Conservation (phyloP, 2,113 vertebrate species). For the Lophotis ruficrista region DNA sequence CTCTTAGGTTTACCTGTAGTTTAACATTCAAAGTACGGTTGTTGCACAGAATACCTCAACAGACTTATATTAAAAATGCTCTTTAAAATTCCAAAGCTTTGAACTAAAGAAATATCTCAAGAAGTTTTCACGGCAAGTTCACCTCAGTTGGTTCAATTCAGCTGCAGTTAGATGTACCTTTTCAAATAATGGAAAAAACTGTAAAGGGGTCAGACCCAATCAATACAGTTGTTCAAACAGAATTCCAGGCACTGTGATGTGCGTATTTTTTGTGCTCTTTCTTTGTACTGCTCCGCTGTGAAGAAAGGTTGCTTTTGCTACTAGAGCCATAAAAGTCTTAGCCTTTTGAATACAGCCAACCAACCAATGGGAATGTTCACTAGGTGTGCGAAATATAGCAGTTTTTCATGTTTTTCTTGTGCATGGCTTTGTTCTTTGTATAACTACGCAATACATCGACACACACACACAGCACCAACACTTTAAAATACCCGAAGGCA, state of each 20-base stretch:
- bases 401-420: constrained; percentile 52
- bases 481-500: constrained; percentile 10
- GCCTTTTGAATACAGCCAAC: constrained; percentile 74
- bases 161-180: constrained; percentile 85
- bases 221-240: constrained; percentile 95
- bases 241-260: constrained; percentile 89
- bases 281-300: constrained; percentile 87
- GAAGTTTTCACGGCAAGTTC: constrained; percentile 90
- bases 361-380: constrained; percentile 67
- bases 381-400: constrained; percentile 31
- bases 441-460: not conserved
- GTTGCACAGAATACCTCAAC: constrained; percentile 75
- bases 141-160: constrained; percentile 82
- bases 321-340: constrained; percentile 74
- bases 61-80: constrained; percentile 92
- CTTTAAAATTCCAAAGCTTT: constrained; percentile 95
- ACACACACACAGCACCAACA: not conserved
- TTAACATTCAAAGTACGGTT: constrained; percentile 74
- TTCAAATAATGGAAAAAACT: constrained; percentile 90
- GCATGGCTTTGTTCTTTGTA: constrained; percentile 67
- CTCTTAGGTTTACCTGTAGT: constrained; percentile 68
- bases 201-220: constrained; percentile 89
- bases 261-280: constrained; percentile 84
- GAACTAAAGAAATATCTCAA: constrained; percentile 90
- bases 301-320: constrained; percentile 82